Evolutionary conservation across 35 echinoderm and acorn worm species (phyloP).

Genomic region (Patiria miniata): DNA sequence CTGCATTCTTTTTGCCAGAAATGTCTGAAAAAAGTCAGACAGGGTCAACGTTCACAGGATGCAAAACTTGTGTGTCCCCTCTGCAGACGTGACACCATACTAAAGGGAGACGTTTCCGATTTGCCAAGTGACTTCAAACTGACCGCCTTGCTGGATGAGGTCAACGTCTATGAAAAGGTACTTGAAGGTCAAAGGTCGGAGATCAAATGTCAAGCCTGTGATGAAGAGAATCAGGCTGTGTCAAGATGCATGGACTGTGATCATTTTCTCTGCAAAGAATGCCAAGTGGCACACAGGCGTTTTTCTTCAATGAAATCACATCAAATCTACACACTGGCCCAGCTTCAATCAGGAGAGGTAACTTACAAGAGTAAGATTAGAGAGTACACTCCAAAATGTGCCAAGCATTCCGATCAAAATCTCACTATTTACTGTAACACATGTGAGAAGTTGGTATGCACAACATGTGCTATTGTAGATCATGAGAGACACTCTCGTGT

Average conservation of each 20-base stretch:
- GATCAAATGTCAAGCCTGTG: conserved; percentile 7
- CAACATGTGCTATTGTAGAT: background rate
- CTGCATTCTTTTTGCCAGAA: too few species aligned
- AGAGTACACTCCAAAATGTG: background rate
- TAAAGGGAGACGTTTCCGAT: too few species aligned
- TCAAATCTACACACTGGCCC: background rate
- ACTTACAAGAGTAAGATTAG: background rate
- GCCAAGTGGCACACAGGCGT: background rate
- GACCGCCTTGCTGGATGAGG: too few species aligned
- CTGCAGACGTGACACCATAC: too few species aligned
- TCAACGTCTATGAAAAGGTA: too few species aligned
- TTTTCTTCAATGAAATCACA: background rate
- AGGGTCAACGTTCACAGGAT: too few species aligned
- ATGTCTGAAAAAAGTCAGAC: too few species aligned
- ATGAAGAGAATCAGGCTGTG: background rate
- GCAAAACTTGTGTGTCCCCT: too few species aligned
- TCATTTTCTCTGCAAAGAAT: conserved; percentile 4
- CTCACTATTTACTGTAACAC: background rate
- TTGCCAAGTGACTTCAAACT: too few species aligned
- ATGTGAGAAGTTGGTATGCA: conserved; percentile 2
- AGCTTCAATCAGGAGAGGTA: background rate
- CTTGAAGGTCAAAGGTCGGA: too few species aligned
- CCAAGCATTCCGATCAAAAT: background rate
- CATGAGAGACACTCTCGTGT: background rate
- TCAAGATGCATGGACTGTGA: conserved; percentile 14